Evolutionary conservation across 2,797 vertebrate genomes (phyloP).

Genomic region (Halcyon chelicuti): DNA sequence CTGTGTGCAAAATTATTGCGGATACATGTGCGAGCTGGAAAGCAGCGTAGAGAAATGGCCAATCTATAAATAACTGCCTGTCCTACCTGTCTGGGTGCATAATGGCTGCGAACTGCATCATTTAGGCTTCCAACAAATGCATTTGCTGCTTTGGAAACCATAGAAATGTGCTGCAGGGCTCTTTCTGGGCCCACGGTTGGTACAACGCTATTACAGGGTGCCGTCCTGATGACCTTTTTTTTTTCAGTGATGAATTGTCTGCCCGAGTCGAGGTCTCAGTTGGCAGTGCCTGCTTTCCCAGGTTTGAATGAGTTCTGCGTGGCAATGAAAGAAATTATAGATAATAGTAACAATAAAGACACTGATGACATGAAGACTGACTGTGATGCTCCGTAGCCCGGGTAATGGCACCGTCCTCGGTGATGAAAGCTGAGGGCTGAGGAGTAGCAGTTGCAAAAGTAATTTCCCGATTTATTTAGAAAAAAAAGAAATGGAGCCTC

Average conservation of each 20-base stretch:
- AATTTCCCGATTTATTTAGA: constrained; percentile 11
- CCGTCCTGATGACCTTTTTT: not conserved
- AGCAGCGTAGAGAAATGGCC: not conserved
- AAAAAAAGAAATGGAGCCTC: not conserved
- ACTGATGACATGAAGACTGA: constrained; percentile 25
- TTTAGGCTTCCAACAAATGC: not conserved
- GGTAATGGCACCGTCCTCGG: constrained; percentile 46
- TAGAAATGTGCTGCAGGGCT: not conserved
- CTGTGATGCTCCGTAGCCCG: constrained; percentile 62
- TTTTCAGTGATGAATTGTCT: not conserved
- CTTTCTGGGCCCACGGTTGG: not conserved
- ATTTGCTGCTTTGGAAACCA: not conserved
- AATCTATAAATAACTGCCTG: not conserved
- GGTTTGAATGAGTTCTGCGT: constrained; percentile 50
- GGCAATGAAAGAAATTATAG: constrained; percentile 56
- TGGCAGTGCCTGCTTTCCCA: not conserved
- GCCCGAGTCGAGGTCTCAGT: not conserved
- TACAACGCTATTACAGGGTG: not conserved
- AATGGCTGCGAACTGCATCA: not conserved
- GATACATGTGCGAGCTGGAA: not conserved
- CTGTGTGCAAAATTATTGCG: not conserved
- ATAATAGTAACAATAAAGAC: constrained; percentile 17
- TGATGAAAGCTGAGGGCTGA: not conserved
- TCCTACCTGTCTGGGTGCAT: not conserved
- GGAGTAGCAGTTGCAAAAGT: not conserved